Conservation (phyloP, 2,797 vertebrate species). For the Discoglossus pictus region DNA sequence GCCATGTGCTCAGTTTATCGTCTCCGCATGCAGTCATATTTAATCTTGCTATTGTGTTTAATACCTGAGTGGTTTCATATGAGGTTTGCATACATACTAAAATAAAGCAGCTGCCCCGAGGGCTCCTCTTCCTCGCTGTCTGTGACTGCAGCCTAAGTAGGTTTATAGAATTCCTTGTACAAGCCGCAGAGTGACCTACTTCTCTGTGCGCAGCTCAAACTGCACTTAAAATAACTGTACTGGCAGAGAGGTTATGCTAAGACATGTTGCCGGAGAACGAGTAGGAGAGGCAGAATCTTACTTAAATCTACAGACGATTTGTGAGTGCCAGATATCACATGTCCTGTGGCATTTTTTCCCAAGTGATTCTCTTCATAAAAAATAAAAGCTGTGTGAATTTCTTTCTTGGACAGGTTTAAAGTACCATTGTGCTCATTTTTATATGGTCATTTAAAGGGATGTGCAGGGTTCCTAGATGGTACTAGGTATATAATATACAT, state of each 20-base stretch:
- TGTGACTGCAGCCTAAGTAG: constrained; percentile 36
- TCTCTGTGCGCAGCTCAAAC: constrained; percentile 17
- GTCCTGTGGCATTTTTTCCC: neutral
- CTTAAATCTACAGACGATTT: constrained; percentile 1
- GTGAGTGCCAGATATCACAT: constrained; percentile 4
- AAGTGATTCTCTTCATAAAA: too few species aligned
- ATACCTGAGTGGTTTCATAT: constrained; percentile 25
- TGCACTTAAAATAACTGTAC: constrained; percentile 29
- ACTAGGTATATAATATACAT: too few species aligned
- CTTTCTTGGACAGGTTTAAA: too few species aligned
- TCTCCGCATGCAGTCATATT: constrained; percentile 17
- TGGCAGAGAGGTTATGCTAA: constrained; percentile 26
- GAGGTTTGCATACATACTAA: constrained; percentile 31
- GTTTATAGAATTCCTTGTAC: constrained; percentile 41
- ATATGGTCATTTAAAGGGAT: too few species aligned
- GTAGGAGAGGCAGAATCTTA: neutral
- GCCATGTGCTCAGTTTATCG: constrained; percentile 13
- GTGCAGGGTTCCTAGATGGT: too few species aligned
- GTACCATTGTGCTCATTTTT: too few species aligned
- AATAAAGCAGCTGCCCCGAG: constrained; percentile 16
- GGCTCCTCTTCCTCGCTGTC: constrained; percentile 15
- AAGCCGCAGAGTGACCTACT: constrained; percentile 35
- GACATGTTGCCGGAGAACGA: neutral
- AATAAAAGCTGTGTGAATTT: too few species aligned
- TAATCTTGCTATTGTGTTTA: constrained; percentile 36